Evolutionary conservation across 2,888 invertebrate species (phyloP).

Genomic region (Lycocerus yunnanus): DNA sequence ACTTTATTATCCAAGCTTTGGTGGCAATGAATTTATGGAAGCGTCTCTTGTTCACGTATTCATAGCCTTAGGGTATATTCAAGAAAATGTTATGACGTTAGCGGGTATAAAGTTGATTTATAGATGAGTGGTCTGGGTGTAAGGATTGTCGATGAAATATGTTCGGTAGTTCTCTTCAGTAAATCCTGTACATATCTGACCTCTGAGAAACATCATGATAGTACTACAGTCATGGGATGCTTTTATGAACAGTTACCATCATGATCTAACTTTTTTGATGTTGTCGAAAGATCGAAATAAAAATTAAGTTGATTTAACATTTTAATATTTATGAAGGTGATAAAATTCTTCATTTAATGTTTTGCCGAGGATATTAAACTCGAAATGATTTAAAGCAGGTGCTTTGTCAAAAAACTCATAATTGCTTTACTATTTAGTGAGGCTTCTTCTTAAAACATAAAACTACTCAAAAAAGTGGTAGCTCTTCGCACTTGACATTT

Average conservation of each 20-base stretch:
- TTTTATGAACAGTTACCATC: neutral
- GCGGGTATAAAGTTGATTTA: conserved; percentile 32
- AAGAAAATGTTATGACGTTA: conserved; percentile 30
- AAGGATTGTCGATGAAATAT: conserved; percentile 28
- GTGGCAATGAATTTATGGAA: conserved; percentile 27
- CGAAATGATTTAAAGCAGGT: neutral
- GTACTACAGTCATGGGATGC: neutral
- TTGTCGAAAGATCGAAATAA: neutral
- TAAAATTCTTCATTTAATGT: neutral
- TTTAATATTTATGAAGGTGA: neutral
- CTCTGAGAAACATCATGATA: neutral
- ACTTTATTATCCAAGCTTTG: conserved; percentile 13
- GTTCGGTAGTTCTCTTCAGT: conserved; percentile 24
- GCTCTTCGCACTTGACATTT: too few species aligned
- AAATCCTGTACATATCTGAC: neutral
- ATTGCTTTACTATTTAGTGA: neutral
- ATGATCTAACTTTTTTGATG: neutral
- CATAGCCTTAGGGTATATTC: conserved; percentile 17
- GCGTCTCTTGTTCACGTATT: conserved; percentile 24
- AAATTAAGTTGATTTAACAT: neutral
- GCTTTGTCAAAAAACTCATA: neutral
- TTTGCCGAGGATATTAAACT: neutral
- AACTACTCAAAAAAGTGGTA: neutral
- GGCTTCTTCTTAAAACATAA: neutral
- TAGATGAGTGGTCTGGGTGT: conserved; percentile 28